Conservation (phyloP, 2,888 invertebrate genomes). For the Flexamia atlantica region DNA sequence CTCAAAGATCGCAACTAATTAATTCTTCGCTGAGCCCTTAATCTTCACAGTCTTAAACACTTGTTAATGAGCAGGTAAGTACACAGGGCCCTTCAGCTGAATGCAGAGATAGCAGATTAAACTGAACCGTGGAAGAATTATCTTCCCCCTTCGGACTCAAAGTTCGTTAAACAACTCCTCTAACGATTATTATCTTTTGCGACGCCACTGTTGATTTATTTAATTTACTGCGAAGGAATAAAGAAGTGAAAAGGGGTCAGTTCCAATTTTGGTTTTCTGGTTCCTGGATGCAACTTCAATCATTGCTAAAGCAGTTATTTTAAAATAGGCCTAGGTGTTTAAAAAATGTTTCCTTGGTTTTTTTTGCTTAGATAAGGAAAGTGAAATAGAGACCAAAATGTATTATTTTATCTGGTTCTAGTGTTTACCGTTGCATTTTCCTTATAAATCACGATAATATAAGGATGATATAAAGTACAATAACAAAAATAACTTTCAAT, state of each 20-base stretch:
- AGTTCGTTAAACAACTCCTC: constrained; percentile 44
- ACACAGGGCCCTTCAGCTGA: constrained; percentile 50
- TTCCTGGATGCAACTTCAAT: no score
- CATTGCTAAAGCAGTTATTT: no score
- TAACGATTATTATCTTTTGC: constrained; percentile 27
- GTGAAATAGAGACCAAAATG: no score
- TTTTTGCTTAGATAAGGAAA: no score
- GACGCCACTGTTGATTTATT: constrained; percentile 37
- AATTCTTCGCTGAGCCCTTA: constrained; percentile 28
- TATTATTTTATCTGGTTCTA: no score
- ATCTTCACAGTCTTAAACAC: constrained; percentile 30
- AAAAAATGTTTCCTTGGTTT: no score
- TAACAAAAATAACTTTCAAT: no score
- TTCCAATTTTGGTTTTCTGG: no score
- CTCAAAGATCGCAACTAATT: constrained; percentile 30
- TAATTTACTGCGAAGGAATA: constrained; percentile 20
- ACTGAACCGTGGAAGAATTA: constrained; percentile 35
- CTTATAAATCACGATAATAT: no score
- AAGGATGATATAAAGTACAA: no score
- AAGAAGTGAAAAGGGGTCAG: constrained; percentile 8
- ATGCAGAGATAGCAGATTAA: constrained; percentile 56
- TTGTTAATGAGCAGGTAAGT: constrained; percentile 41
- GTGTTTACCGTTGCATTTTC: no score
- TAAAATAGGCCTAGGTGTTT: no score
- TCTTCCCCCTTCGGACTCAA: constrained; percentile 46